Conservation (phyloP, 2,113 vertebrate species). For the Melanerpes aurifrons region DNA sequence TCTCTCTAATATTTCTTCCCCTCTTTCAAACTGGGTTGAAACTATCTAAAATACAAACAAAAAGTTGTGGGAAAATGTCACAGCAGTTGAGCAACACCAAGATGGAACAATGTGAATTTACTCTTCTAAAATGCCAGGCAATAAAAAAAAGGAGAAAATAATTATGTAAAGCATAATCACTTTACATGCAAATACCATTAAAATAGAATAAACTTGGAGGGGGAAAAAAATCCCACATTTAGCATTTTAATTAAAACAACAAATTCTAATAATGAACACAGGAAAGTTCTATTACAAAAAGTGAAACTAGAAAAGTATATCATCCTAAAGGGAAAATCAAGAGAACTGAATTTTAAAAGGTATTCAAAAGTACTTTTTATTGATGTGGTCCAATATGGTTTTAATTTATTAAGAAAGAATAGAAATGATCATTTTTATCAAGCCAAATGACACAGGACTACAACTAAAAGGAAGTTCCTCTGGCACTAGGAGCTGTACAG, state of each 20-base stretch:
- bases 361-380: background rate
- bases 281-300: background rate
- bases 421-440: background rate
- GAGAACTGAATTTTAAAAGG: background rate
- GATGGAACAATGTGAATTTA: background rate
- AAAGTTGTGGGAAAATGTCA: background rate
- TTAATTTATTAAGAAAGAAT: background rate
- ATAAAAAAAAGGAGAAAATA: background rate
- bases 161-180: background rate
- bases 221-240: background rate
- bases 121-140: background rate
- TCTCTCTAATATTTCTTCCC: background rate
- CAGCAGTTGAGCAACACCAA: background rate
- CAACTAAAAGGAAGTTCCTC: background rate
- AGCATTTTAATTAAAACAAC: background rate
- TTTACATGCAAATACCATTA: background rate
- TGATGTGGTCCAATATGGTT: background rate
- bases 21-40: background rate
- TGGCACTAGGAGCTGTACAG: background rate
- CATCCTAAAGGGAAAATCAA: background rate
- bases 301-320: background rate
- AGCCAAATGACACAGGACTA: background rate
- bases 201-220: background rate
- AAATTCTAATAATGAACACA: background rate
- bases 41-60: background rate